A percentile compares a stretch with the other conserved stretches of the same genome.
Conservation (phyloP, 1,140 invertebrate genomes). For the Aphelenchoides besseyi region DNA sequence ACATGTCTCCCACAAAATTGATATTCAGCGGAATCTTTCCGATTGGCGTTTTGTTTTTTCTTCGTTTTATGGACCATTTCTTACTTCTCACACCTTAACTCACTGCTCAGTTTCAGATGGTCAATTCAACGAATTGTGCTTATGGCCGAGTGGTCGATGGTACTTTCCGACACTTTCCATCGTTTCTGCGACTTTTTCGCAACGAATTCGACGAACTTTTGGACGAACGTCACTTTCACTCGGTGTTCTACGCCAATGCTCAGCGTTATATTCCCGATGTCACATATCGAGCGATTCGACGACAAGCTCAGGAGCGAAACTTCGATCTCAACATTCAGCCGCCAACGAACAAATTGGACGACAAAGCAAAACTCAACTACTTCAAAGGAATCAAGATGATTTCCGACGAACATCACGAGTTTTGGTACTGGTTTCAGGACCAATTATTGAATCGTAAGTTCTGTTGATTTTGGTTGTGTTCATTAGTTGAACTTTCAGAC, state of each 20-base stretch:
- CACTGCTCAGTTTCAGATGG: no score
- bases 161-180: not conserved
- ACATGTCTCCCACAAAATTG: no score
- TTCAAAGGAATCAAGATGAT: not conserved
- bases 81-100: no score
- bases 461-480: not conserved
- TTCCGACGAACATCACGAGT: not conserved
- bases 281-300: not conserved
- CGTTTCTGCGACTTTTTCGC: conserved; percentile 9
- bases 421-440: conserved; percentile 2
- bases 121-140: no score
- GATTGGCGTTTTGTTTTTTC: no score
- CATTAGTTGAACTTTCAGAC: conserved; percentile 1
- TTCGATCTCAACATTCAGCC: not conserved
- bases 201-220: not conserved
- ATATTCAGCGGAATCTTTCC: no score
- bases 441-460: not conserved
- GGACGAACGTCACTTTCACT: not conserved
- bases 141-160: not conserved
- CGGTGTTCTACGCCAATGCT: not conserved
- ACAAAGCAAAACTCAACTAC: not conserved
- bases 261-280: not conserved
- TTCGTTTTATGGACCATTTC: no score
- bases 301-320: not conserved
- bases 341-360: not conserved